Evolutionary conservation across 23 tunicate species (phyloP).

Genomic region (Ciona savignyi): DNA sequence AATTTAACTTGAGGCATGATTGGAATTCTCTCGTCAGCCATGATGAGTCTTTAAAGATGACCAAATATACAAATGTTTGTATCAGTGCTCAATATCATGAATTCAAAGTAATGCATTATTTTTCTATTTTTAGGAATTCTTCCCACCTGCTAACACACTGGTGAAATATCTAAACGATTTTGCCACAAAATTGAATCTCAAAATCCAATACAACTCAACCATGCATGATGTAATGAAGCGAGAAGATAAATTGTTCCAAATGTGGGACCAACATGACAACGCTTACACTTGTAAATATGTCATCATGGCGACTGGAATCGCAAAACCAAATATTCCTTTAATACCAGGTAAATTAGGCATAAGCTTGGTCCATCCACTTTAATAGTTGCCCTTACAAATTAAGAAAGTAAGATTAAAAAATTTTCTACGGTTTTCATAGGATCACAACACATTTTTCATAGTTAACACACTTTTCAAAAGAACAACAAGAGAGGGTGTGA

Average conservation of each 20-base stretch:
- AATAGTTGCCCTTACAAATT: too few species aligned
- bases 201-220: slow-evolving; percentile 63
- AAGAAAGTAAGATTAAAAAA: too few species aligned
- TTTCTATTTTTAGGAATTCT: slow-evolving; percentile 48
- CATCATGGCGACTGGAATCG: slow-evolving; percentile 81
- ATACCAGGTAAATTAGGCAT: not conserved
- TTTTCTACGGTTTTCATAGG: too few species aligned
- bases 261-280: slow-evolving; percentile 39
- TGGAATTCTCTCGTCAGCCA: not conserved
- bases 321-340: slow-evolving; percentile 25
- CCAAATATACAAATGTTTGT: slow-evolving; percentile 16
- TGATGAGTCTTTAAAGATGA: slow-evolving; percentile 12
- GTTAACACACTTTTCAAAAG: too few species aligned
- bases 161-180: slow-evolving; percentile 76
- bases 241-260: slow-evolving; percentile 36
- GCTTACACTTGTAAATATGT: slow-evolving; percentile 42
- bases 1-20: slow-evolving; percentile 21
- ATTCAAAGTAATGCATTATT: not conserved
- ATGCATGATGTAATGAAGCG: slow-evolving; percentile 27
- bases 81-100: not conserved
- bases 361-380: too few species aligned
- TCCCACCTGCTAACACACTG: slow-evolving; percentile 60
- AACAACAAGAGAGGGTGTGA: too few species aligned
- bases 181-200: slow-evolving; percentile 42
- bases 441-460: too few species aligned